Evolutionary conservation across 2,113 vertebrate genomes (phyloP).

Genomic region (Nesoenas mayeri): DNA sequence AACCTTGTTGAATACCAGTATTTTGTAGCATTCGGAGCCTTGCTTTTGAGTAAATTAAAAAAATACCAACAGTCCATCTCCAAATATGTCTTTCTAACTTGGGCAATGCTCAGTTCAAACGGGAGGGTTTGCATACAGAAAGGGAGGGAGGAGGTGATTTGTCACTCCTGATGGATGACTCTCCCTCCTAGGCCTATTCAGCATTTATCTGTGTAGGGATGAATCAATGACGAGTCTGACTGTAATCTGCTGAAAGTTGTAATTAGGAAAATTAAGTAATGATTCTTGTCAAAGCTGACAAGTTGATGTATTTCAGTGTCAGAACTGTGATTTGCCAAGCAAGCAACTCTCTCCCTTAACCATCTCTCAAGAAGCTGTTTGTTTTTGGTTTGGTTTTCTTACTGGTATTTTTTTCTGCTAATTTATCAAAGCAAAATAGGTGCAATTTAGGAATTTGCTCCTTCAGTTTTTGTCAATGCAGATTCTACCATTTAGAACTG

Average conservation of each 20-base stretch:
- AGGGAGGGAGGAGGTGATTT: slow-evolving; percentile 55
- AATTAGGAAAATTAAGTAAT: slow-evolving; percentile 88
- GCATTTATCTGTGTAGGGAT: slow-evolving; percentile 73
- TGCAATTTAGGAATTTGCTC: not conserved
- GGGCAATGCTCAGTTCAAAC: not conserved
- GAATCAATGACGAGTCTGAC: slow-evolving; percentile 70
- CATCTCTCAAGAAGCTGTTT: not conserved
- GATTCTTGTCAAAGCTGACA: slow-evolving; percentile 76
- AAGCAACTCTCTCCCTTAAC: slow-evolving; percentile 34
- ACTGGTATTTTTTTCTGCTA: not conserved
- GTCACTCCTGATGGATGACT: slow-evolving; percentile 75
- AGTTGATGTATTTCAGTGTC: slow-evolving; percentile 73
- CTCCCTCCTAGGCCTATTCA: slow-evolving; percentile 74
- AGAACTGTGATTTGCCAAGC: slow-evolving; percentile 51
- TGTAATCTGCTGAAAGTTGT: slow-evolving; percentile 81
- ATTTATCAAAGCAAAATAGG: slow-evolving; percentile 24
- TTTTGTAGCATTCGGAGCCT: slow-evolving; percentile 1
- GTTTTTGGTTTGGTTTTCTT: not conserved
- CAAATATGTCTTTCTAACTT: slow-evolving; percentile 40
- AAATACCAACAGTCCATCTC: slow-evolving; percentile 65
- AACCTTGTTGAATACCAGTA: not conserved
- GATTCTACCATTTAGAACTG: not conserved
- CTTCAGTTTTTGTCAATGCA: not conserved
- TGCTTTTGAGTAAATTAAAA: slow-evolving; percentile 23
- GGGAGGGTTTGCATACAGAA: slow-evolving; percentile 70